Conservation (phyloP, 2,797 vertebrate genomes). For the Crocodylus rhombifer region DNA sequence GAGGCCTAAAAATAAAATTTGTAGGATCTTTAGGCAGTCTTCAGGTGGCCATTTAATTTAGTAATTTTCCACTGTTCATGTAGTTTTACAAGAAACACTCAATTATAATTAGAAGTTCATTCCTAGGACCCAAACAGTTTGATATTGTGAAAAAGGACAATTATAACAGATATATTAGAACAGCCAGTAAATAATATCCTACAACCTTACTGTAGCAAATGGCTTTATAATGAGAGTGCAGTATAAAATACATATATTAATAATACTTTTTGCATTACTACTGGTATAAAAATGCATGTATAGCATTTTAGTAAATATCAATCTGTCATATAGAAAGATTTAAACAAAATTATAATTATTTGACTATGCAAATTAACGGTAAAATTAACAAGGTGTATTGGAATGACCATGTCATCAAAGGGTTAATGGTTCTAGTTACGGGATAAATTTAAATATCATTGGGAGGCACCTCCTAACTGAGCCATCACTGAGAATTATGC, state of each 20-base stretch:
- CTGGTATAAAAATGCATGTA: not conserved
- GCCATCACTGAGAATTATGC: conserved; percentile 82
- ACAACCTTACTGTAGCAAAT: not conserved
- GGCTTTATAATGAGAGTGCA: not conserved
- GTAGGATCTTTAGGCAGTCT: not conserved
- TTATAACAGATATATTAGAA: not conserved
- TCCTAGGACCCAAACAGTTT: not conserved
- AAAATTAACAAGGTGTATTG: not conserved
- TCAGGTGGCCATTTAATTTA: not conserved
- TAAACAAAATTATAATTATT: not conserved
- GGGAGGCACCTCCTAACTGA: conserved; percentile 72
- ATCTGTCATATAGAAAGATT: not conserved
- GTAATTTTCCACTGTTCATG: not conserved
- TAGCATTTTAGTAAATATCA: not conserved
- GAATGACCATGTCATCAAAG: conserved; percentile 39
- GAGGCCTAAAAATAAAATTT: not conserved
- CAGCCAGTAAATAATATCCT: not conserved
- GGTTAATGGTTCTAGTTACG: conserved; percentile 62
- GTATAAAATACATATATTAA: not conserved
- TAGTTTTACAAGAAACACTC: not conserved
- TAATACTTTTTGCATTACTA: not conserved
- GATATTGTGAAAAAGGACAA: not conserved
- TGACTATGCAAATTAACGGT: not conserved
- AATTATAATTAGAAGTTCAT: not conserved
- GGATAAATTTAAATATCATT: conserved; percentile 69